Evolutionary conservation across 2,113 vertebrate genomes (phyloP), one percentile per base, ranked within the genome.

Genomic region (Oreochromis spilurus): DNA sequence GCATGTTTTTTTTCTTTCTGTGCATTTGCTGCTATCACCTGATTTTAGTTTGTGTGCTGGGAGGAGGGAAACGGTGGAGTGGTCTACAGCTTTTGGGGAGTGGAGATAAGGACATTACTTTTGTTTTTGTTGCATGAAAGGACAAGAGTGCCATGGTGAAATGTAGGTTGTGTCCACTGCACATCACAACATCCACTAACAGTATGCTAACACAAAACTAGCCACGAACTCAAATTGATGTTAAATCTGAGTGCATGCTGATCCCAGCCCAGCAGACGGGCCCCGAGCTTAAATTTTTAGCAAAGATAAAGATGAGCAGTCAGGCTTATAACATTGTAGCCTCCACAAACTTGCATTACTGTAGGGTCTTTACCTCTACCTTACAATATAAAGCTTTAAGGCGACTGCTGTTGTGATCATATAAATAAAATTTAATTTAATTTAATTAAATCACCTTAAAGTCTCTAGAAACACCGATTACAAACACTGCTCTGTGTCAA

Each of bases 71-170:
- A 48, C 9, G 0, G 67, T 26, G 40, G 67, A 75, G 2, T 19
- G 40, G 21, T 29, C 40, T 7, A 45, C 67, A 48, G 40, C 67
- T 48, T 67, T 75, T 48, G 5, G 24, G 67, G 40, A 17, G 40
- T 75, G 40, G 67, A 13, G 14, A 75, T 48, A 75, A 4, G 40
- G 40, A 48, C 24, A 3, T 48, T 48, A 48, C 5, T 75, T 75
- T 75, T 75, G 8, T 72, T 75, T 50, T 45, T 72, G 9, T 26
- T 72, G 67, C 40, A 48, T 19, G 24, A 75, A 75, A 75, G 24
- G 16, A 0, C 40, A 26, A 48, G 9, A 7, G 21, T 45, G 24
- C 24, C 12, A 3, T 75, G 40, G 21, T 48, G 24, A 48, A 29
- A 26, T 75, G 40, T 17, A 75, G 24, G 43, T 26, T 26, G 40